phyloP scores from a whole-genome alignment of 2,888 invertebrate species.

The Glomeris marginata region DNA sequence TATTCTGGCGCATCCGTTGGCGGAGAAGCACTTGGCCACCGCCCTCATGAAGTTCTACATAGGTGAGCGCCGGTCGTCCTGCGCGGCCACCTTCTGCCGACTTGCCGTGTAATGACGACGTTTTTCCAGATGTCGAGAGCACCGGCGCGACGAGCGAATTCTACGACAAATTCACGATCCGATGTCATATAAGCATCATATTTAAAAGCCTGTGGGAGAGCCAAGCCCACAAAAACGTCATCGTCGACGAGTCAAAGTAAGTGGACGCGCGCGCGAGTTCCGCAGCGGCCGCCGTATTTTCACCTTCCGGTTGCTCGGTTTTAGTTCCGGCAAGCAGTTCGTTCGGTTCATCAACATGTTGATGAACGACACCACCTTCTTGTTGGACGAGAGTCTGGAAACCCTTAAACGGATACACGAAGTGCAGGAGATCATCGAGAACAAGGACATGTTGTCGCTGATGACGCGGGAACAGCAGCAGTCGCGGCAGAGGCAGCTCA shows the following conservation, averaged over 20 bases:
- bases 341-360: slow-evolving; percentile 95
- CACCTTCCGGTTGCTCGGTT: slow-evolving; percentile 16
- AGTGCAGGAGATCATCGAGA: slow-evolving; percentile 69
- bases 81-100: too few species aligned
- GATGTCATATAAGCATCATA: slow-evolving; percentile 94
- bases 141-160: slow-evolving; percentile 97
- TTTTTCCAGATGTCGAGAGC: slow-evolving; percentile 69
- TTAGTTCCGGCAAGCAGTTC: slow-evolving; percentile 71
- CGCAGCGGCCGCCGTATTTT: too few species aligned
- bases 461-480: slow-evolving; percentile 52
- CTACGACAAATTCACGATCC: slow-evolving; percentile 97
- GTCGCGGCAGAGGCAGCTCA: slow-evolving; percentile 56
- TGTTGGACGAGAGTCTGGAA: slow-evolving; percentile 88
- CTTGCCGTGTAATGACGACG: too few species aligned
- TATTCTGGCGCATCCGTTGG: slow-evolving; percentile 75
- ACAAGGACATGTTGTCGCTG: slow-evolving; percentile 48
- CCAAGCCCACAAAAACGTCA: slow-evolving; percentile 66
- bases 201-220: slow-evolving; percentile 88
- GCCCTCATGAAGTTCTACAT: slow-evolving; percentile 97
- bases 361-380: slow-evolving; percentile 95
- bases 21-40: slow-evolving; percentile 65
- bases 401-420: slow-evolving; percentile 55
- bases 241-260: slow-evolving; percentile 69
- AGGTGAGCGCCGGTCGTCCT: slow-evolving; percentile 28
- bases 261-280: too few species aligned